phyloP scores from a whole-genome alignment of 2,797 vertebrate species.

The Tarsius wallacei region DNA sequence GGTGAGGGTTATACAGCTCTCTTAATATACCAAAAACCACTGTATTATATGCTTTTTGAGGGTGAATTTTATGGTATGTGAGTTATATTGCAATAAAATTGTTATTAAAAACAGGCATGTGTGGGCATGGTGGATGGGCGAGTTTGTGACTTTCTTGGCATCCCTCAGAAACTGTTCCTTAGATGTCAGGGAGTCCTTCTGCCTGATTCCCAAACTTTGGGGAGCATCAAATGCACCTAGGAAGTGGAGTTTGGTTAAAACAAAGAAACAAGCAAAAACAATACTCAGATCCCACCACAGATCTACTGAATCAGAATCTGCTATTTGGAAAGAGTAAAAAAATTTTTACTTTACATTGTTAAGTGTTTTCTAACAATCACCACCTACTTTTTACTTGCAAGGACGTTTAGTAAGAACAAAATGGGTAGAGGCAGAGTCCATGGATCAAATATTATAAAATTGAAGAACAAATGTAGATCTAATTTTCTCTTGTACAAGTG shows the following conservation, averaged over 20 bases:
- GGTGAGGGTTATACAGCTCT: background rate
- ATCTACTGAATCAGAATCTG: background rate
- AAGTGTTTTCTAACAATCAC: background rate
- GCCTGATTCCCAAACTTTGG: background rate
- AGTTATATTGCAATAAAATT: background rate
- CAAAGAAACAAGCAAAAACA: background rate
- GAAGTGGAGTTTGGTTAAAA: background rate
- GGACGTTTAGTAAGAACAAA: background rate
- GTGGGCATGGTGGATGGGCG: background rate
- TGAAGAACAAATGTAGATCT: background rate
- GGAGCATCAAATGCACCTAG: background rate
- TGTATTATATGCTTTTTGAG: background rate
- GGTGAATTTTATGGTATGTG: background rate
- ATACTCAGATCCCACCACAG: background rate
- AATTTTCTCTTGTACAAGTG: background rate
- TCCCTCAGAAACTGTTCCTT: background rate
- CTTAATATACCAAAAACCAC: background rate
- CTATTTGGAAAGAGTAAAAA: conserved; percentile 10
- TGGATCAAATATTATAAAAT: background rate
- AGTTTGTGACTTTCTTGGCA: background rate
- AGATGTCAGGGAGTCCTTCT: background rate
- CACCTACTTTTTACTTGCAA: background rate
- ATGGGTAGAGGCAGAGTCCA: background rate
- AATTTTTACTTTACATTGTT: background rate
- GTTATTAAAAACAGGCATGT: background rate